Conservation (phyloP, 2,797 vertebrate genomes). For the Anomalospiza imberbis region DNA sequence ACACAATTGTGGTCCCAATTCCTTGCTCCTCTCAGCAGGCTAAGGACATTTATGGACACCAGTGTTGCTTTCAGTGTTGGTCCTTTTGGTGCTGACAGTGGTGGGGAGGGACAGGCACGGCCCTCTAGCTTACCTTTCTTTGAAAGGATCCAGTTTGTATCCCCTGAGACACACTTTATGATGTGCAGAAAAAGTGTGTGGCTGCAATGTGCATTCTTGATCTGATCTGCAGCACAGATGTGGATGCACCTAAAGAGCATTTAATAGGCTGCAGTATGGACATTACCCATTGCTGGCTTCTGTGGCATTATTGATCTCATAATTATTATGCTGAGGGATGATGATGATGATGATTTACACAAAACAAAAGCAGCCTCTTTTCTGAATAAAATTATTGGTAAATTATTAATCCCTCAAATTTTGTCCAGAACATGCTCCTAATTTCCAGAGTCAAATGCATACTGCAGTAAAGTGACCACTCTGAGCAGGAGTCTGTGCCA, state of each 20-base stretch:
- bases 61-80: background rate
- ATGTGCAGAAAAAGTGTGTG: background rate
- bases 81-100: background rate
- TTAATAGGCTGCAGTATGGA: background rate
- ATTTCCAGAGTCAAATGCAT: background rate
- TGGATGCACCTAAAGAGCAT: background rate
- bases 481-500: background rate
- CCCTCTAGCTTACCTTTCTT: background rate
- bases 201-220: background rate
- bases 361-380: background rate
- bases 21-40: background rate
- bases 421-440: background rate
- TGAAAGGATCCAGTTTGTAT: background rate
- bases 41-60: background rate
- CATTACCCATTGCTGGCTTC: background rate
- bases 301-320: background rate
- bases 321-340: background rate
- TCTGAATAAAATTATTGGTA: background rate
- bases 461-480: background rate
- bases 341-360: background rate
- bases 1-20: accelerated
- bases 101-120: background rate
- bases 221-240: background rate
- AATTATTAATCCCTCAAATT: background rate
- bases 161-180: background rate